Percentiles rank a stretch among this genome's conserved stretches.
phyloP scores from a whole-genome alignment of 92 coral and sea anemone species.

The Zoanthus solanderi region DNA sequence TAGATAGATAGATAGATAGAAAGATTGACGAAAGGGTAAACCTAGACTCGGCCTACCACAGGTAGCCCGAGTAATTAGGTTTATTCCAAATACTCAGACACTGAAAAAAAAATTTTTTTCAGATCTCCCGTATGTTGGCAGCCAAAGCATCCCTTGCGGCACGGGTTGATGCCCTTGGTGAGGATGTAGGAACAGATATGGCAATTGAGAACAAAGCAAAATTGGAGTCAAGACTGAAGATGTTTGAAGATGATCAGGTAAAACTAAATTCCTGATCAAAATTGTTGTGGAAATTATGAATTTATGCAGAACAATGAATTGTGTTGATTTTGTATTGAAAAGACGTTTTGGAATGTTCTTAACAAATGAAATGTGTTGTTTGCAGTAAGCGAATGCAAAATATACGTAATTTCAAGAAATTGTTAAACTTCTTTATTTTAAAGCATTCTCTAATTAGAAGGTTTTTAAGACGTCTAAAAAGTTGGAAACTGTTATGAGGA shows the following conservation, averaged over 20 bases:
- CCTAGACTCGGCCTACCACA: too few relatives aligned
- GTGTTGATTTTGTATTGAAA: neutral
- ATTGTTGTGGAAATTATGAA: neutral
- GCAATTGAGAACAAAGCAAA: constrained; percentile 88
- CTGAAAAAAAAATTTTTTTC: neutral
- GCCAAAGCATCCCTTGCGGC: constrained; percentile 97
- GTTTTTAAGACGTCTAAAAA: too few relatives aligned
- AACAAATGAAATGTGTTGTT: neutral
- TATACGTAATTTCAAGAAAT: too few relatives aligned
- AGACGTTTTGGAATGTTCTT: neutral
- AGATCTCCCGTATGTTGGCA: constrained; percentile 98
- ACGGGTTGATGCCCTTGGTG: constrained; percentile 98
- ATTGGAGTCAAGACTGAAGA: constrained; percentile 88
- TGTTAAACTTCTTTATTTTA: too few relatives aligned
- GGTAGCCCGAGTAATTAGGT: too few relatives aligned
- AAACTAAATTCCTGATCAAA: neutral
- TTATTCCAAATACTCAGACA: neutral
- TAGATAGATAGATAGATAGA: too few relatives aligned
- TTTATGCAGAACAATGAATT: neutral
- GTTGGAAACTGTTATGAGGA: too few relatives aligned
- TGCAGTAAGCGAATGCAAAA: too few relatives aligned
- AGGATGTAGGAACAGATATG: constrained; percentile 85
- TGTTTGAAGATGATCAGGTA: constrained; percentile 95
- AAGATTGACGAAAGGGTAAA: too few relatives aligned
- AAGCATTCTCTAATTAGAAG: too few relatives aligned